Base-by-base conservation (phyloP, 2,888 invertebrate genomes). In the Horisme vitalbata region DNA sequence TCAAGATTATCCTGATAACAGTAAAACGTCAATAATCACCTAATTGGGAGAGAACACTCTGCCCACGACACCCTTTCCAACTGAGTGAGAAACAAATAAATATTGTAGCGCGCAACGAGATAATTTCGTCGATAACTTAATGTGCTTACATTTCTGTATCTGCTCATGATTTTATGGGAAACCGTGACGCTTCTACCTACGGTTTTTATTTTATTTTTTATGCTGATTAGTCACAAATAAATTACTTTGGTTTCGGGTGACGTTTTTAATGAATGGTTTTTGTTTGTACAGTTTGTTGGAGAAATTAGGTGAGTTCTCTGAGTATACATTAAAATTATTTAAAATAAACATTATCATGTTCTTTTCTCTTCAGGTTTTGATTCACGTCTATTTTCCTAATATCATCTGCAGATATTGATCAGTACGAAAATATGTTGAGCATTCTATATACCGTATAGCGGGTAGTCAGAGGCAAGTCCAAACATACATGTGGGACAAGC, bases 1-100 rank as follows among this genome's bases (percentile, higher is more conserved):
- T 65, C 70, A 71, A 88, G 88, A 89, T 89, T 78, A 72, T 67
- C 65, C 65, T 63, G 89, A 89, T 88, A 88, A 82, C 81, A 83
- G 84, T 88, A 86, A 88, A 89, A 84, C 83, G 88, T 88, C 89
- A 84, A 89, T 89, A 88, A 87, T 82, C 87, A 88, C 86, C 89
- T 89, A 89, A 89, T 88, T 89, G 89, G 89, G 78, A 82, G 79
- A 80, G 82, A 82, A 82, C 81, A 80, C 78, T 83, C 79, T 69
- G 74, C 75, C 75, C 77, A 76, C 83, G 79, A 75, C 80, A 73
- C 69, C 68, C 73, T 70, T 70, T 69, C 71, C 30, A 38, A 43
- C 37, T 30, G 73, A 80, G 72, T 78, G 80, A 85, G 85, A 85
- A 83, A 89, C 87, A 85, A 87, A 89, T 89, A 88, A 89, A 89